Evolutionary conservation across 2,888 invertebrate species (phyloP), one percentile per base, ranked within the genome.

Genomic region (Drosophila gaucha): DNA sequence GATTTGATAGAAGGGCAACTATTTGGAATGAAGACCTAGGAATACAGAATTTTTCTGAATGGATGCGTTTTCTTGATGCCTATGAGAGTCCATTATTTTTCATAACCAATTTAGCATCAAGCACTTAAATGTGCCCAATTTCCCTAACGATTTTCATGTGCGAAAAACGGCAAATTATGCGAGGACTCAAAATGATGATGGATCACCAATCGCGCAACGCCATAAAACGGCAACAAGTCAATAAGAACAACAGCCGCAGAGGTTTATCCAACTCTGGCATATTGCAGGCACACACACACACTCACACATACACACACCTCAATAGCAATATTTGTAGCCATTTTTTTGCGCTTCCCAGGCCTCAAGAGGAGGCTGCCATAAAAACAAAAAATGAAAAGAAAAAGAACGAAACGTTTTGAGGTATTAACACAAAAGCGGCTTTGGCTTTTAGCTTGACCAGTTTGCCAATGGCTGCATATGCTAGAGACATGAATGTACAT

Each of bases 161-260:
- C 80, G 74, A 66, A 71, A 80, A 80, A 71, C 69, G 69, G 80
- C 77, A 83, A 83, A 84, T 84, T 86, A 86, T 78, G 72, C 56
- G 63, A 62, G 67, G 50, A 78, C 62, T 43, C 60, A 54, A 78
- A 88, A 91, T 86, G 85, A 91, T 91, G 91, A 91, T 91, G 91
- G 91, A 91, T 91, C 90, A 91, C 91, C 91, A 91, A 91, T 91
- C 89, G 90, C 77, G 83, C 78, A 88, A 88, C 86, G 89, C 89
- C 89, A 90, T 88, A 85, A 89, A 84, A 68, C 58, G 86, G 85
- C 80, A 82, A 82, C 72, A 78, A 78, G 85, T 84, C 84, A 83
- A 86, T 84, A 84, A 80, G 76, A 75, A 78, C 74, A 74, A 63
- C 66, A 46, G 75, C 67, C 54, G 56, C 57, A 66, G 39, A 68